These are phyloP conservation scores for Callyntrura guangdongensis DNA, from an alignment of 2,888 invertebrate species.

Conservation along the genomic window DNA sequence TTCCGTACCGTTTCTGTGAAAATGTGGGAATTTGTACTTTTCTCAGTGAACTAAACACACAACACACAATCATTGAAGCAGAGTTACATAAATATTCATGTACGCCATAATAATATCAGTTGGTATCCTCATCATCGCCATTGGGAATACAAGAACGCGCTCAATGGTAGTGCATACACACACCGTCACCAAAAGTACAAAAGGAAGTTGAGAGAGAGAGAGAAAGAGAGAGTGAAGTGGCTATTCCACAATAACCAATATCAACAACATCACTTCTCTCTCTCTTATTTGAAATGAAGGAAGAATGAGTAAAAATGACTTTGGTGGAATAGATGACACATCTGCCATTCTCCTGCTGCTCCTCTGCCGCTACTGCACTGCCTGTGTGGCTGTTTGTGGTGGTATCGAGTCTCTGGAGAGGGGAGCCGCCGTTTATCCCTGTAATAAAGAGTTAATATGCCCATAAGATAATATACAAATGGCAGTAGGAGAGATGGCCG, in stretches of 20 bases:
- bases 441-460: no score
- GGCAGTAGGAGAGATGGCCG: no score
- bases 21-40: background rate
- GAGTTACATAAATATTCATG: constrained; percentile 44
- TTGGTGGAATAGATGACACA: constrained; percentile 61
- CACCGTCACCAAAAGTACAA: background rate
- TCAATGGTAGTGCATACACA: no score
- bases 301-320: constrained; percentile 37
- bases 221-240: background rate
- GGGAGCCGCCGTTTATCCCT: no score
- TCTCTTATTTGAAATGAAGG: constrained; percentile 17
- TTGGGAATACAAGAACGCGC: background rate
- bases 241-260: background rate
- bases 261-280: constrained; percentile 1
- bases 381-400: background rate
- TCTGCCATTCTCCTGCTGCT: constrained; percentile 51
- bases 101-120: background rate
- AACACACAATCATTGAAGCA: constrained; percentile 31
- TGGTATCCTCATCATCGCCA: background rate
- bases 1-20: background rate
- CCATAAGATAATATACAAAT: no score
- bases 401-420: background rate
- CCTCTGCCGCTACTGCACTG: background rate
- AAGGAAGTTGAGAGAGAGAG: background rate
- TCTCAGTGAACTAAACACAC: constrained; percentile 7